Evolutionary conservation across 2,113 vertebrate species (phyloP).

Genomic region (Neolamprologus cancellatus): DNA sequence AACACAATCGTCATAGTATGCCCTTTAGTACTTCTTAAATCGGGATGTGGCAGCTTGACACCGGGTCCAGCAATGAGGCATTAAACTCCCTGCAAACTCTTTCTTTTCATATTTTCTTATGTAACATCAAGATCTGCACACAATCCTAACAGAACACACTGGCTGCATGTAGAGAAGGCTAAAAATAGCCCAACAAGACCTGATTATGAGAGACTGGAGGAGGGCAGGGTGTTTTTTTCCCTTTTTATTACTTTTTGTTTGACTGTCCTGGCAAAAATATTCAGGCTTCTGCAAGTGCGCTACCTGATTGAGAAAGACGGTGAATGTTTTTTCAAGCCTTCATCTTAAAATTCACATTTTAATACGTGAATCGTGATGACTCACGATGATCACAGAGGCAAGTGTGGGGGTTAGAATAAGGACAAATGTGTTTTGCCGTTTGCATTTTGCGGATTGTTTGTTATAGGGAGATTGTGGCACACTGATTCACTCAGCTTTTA

Average conservation of each 20-base stretch:
- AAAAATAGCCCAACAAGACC: constrained; percentile 69
- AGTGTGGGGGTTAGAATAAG: not conserved
- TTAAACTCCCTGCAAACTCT: not conserved
- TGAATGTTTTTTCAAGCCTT: not conserved
- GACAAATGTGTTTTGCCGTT: not conserved
- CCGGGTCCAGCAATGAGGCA: not conserved
- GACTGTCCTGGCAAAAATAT: constrained; percentile 18
- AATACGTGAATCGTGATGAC: not conserved
- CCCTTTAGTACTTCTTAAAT: not conserved
- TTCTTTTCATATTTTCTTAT: constrained; percentile 54
- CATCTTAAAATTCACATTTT: not conserved
- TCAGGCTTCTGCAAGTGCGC: not conserved
- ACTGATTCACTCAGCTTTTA: not conserved
- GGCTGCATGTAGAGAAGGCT: constrained; percentile 48
- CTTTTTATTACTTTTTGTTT: not conserved
- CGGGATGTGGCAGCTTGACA: not conserved
- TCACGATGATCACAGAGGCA: not conserved
- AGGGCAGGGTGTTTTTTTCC: not conserved
- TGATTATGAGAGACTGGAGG: constrained; percentile 57
- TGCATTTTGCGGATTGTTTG: not conserved
- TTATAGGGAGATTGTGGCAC: not conserved
- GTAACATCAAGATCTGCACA: constrained; percentile 60
- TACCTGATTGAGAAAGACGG: not conserved
- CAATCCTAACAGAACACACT: constrained; percentile 50
- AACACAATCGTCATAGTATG: not conserved